Conservation (phyloP, 1,140 invertebrate genomes). For the Drosophila equinoxialis region DNA sequence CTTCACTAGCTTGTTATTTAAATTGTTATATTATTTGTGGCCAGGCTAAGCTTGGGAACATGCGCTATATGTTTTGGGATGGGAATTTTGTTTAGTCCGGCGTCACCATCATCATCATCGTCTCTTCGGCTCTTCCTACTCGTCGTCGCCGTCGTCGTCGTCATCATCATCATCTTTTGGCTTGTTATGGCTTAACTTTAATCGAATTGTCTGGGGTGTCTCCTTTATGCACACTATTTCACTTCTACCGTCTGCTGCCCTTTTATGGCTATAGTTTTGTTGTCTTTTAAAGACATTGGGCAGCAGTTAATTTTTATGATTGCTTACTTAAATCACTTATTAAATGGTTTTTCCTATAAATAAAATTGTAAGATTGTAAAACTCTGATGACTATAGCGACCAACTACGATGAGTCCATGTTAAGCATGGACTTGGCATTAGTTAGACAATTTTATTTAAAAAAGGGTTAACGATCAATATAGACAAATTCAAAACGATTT, state of each 20-base stretch:
- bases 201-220: conserved; percentile 67
- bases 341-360: conserved; percentile 58
- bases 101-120: conserved; percentile 11
- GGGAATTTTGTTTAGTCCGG: conserved; percentile 33
- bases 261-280: conserved; percentile 56
- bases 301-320: conserved; percentile 63
- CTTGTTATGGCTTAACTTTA: conserved; percentile 75
- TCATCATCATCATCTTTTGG: conserved; percentile 25
- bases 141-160: conserved; percentile 18
- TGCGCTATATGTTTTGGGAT: conserved; percentile 10
- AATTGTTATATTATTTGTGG: conserved; percentile 82
- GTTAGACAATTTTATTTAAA: no score
- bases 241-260: conserved; percentile 35
- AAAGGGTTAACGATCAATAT: no score
- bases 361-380: conserved; percentile 24
- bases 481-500: no score
- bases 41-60: conserved; percentile 67
- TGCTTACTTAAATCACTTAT: conserved; percentile 70
- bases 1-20: conserved; percentile 72
- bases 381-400: not conserved
- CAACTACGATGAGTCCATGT: not conserved
- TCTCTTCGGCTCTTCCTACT: conserved; percentile 11
- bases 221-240: conserved; percentile 12
- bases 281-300: conserved; percentile 52
- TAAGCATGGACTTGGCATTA: no score